A percentile compares a stretch with the other conserved stretches of the same genome.
Evolutionary conservation across 2,797 vertebrate species (phyloP).

Genomic region (Myotis myotis): DNA sequence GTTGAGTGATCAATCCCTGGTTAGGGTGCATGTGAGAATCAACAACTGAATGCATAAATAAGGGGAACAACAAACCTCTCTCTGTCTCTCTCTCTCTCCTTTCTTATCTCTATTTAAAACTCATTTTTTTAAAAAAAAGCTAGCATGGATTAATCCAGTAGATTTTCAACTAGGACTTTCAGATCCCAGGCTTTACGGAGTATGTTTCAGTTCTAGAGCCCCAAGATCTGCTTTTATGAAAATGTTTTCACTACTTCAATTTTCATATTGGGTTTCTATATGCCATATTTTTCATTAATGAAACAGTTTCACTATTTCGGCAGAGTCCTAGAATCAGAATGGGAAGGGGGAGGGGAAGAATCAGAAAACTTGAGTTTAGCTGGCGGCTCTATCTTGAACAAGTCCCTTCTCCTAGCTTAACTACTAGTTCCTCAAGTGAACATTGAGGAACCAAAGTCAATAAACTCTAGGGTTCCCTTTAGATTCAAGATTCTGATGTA

Average conservation of each 20-base stretch:
- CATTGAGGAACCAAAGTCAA: neutral
- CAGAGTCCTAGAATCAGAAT: neutral
- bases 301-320: neutral
- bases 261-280: neutral
- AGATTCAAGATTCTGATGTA: neutral
- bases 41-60: neutral
- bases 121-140: neutral
- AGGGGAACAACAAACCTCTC: neutral
- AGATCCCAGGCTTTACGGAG: neutral
- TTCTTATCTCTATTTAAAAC: neutral
- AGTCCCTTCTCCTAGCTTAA: neutral
- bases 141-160: neutral
- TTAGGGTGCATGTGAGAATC: neutral
- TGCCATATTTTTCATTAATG: neutral
- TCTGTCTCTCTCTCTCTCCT: neutral
- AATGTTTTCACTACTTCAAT: neutral
- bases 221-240: neutral
- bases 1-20: neutral
- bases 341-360: neutral
- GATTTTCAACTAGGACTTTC: slow-evolving; percentile 36
- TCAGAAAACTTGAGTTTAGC: neutral
- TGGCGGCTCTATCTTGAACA: neutral
- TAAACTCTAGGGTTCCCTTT: neutral
- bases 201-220: neutral
- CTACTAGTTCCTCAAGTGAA: neutral